phyloP scores from a whole-genome alignment of 37 sponge, comb jelly and placozoan genomes.

The Mnemiopsis leidyi region DNA sequence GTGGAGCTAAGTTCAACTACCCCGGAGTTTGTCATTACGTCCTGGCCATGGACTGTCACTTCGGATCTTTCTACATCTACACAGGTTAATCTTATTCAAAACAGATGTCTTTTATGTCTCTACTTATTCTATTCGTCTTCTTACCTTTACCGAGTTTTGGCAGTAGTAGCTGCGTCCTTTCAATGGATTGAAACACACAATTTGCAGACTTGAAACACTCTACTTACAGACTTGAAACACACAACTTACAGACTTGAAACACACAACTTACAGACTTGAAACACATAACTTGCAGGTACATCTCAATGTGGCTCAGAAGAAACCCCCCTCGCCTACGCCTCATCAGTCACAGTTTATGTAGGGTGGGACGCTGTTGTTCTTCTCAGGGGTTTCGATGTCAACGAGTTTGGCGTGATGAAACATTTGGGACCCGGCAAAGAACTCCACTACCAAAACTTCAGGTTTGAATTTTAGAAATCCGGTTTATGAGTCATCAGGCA shows the following conservation, averaged over 20 bases:
- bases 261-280: no score
- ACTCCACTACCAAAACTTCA: slow-evolving; percentile 38
- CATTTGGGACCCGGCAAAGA: background rate
- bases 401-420: slow-evolving; percentile 56
- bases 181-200: no score
- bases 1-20: slow-evolving; percentile 60
- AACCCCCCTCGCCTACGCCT: slow-evolving; percentile 60
- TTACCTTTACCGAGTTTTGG: no score
- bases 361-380: slow-evolving; percentile 44
- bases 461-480: no score
- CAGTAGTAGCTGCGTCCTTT: no score
- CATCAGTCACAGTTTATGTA: slow-evolving; percentile 28
- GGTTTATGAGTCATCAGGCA: no score
- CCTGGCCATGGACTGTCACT: slow-evolving; percentile 51
- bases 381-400: slow-evolving; percentile 47
- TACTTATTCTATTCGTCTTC: no score
- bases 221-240: no score
- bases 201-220: no score
- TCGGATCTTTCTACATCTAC: slow-evolving; percentile 61
- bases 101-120: no score
- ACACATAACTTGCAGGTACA: slow-evolving; percentile 21
- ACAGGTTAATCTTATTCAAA: no score
- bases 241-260: no score
- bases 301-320: slow-evolving; percentile 9
- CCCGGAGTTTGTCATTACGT: slow-evolving; percentile 53